Evolutionary conservation across 2,113 vertebrate genomes (phyloP).

Genomic region (Elachura formosa): DNA sequence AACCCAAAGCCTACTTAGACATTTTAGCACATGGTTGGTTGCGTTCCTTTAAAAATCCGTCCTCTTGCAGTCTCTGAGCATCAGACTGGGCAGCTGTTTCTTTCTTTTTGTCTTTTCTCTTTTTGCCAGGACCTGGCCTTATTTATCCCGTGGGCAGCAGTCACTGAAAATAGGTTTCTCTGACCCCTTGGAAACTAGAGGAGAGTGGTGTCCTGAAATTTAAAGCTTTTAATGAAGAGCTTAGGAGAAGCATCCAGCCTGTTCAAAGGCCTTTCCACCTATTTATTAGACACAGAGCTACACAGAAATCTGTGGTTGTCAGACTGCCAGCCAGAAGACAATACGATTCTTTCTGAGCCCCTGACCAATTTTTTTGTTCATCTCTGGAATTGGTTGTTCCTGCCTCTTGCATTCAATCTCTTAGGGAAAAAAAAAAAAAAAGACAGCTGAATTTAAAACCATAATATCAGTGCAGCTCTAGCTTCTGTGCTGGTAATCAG

Average conservation of each 20-base stretch:
- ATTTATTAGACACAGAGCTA: neutral
- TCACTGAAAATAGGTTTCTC: neutral
- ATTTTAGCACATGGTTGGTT: neutral
- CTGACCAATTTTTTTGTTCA: constrained; percentile 12
- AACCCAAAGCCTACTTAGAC: neutral
- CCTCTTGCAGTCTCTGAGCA: neutral
- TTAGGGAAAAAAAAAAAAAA: neutral
- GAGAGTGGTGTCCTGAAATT: neutral
- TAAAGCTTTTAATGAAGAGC: constrained; percentile 13
- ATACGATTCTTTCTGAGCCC: neutral
- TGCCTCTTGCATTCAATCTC: neutral
- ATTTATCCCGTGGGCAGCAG: neutral
- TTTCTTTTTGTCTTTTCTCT: neutral
- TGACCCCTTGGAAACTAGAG: neutral
- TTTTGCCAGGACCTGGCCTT: neutral
- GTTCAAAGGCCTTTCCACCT: constrained; percentile 15
- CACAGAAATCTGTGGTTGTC: neutral
- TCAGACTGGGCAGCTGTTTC: neutral
- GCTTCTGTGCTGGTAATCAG: constrained; percentile 33
- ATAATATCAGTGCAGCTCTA: constrained; percentile 34
- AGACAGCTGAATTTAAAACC: constrained; percentile 15
- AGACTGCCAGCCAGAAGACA: constrained; percentile 10
- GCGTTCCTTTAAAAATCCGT: neutral
- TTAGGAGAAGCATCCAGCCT: neutral
- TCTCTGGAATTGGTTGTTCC: neutral